Percentiles rank a stretch among this genome's conserved stretches.
These are phyloP conservation scores for Bufotes viridis DNA, from an alignment of 2,797 vertebrate genomes.

Conservation along the genomic window DNA sequence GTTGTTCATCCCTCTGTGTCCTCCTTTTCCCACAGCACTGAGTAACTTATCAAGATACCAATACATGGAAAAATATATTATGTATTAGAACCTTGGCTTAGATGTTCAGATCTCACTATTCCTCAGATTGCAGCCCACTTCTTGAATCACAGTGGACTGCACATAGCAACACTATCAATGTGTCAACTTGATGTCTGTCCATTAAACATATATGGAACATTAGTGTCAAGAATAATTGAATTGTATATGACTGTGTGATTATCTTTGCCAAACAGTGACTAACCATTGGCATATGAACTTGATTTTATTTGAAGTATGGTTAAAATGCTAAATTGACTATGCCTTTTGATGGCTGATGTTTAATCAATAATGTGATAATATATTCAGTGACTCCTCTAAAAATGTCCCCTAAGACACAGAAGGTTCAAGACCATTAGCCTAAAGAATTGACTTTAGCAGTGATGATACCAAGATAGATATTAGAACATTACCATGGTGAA, in stretches of 20 bases:
- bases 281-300: slow-evolving; percentile 21
- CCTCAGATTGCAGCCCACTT: not conserved
- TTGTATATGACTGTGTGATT: not conserved
- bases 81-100: not conserved
- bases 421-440: slow-evolving; percentile 58
- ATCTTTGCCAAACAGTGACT: not conserved
- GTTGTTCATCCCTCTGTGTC: too few species aligned
- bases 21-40: too few species aligned
- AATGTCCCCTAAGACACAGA: slow-evolving; percentile 52
- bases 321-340: slow-evolving; percentile 37
- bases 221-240: slow-evolving; percentile 4
- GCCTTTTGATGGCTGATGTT: slow-evolving; percentile 32
- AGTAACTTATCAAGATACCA: too few species aligned
- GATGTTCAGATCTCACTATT: not conserved
- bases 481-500: slow-evolving; percentile 50
- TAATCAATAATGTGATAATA: slow-evolving; percentile 57
- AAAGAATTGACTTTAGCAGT: slow-evolving; percentile 52
- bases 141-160: too few species aligned
- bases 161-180: not conserved
- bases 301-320: slow-evolving; percentile 31
- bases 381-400: slow-evolving; percentile 51
- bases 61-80: not conserved
- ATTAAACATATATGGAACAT: not conserved
- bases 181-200: not conserved
- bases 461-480: slow-evolving; percentile 52